Base-by-base conservation (phyloP, 2,888 invertebrate genomes). In the Hybos culiciformis region DNA sequence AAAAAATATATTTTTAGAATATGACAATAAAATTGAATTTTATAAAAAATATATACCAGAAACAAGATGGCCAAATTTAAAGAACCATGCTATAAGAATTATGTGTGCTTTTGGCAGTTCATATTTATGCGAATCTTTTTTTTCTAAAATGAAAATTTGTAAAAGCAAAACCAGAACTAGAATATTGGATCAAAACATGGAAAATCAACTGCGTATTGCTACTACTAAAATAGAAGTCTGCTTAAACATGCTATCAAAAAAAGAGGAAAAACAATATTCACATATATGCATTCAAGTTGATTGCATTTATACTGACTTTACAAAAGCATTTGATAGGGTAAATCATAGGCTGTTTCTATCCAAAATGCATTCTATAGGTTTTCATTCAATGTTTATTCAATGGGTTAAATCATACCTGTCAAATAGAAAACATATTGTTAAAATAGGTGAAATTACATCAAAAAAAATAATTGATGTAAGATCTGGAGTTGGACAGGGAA, bases 1-100 rank as follows among this genome's bases (percentile, higher is more conserved):
- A 38, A 38, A 24, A 24, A 37, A 3, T 9, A 21, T 37, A 37
- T 37, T 37, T 37, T 37, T 23, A 37, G 37, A 37, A 37, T 37
- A 37, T n/a, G 5, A 36, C 17, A 3, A n/a, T 36, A 36, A 36
- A 36, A n/a, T 37, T 4, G 12, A 37, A 23, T 37, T 37, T 23
- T 23, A 23, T 23, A 37, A 20, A 37, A 37, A 37, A 20, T 23
- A 23, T 20, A 37, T 23, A 21, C 23, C 4, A 2, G 36, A 36
- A 20, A 18, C 14, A 20, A 36, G 20, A 18, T 36, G 20, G 20
- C 36, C 36, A 36, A 36, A 36, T 36, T 36, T 36, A 20, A 36
- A n/a, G 12, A 36, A n/a, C 6, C 20, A 36, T 36, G 36, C 36
- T 19, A 36, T 36, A 36, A 19, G 20, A 20, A 36, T 36, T 12